Evolutionary conservation across 2,888 invertebrate genomes (phyloP).

Genomic region (Coelinius sp.): DNA sequence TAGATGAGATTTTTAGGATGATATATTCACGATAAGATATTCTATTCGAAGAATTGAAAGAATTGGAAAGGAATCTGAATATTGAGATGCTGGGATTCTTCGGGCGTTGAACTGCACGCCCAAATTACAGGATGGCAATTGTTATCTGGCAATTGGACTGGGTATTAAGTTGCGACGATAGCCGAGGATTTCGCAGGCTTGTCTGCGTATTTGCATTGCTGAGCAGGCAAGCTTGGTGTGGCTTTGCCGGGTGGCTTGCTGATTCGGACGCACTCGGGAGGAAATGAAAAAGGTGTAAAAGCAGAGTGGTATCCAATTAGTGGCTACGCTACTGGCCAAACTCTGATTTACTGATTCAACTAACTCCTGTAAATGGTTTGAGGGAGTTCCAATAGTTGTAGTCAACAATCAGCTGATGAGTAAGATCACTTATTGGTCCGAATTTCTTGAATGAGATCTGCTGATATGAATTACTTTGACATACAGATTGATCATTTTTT

Average conservation of each 20-base stretch:
- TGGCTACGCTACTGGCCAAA: slow-evolving; percentile 41
- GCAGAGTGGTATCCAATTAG: slow-evolving; percentile 61
- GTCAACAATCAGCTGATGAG: too few relatives aligned
- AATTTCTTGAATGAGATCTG: too few relatives aligned
- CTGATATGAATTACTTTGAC: too few relatives aligned
- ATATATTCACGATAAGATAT: not conserved
- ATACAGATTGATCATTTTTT: too few relatives aligned
- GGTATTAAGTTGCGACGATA: slow-evolving; percentile 29
- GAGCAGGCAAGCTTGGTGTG: slow-evolving; percentile 52
- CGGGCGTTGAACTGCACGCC: not conserved
- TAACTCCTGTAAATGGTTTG: not conserved
- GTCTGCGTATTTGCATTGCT: slow-evolving; percentile 51
- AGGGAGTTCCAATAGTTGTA: not conserved
- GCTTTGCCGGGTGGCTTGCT: slow-evolving; percentile 43
- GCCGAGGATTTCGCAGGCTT: slow-evolving; percentile 35
- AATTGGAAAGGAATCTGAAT: not conserved
- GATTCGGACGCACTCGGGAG: slow-evolving; percentile 42
- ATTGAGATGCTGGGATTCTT: not conserved
- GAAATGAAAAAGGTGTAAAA: slow-evolving; percentile 54
- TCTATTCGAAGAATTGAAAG: not conserved
- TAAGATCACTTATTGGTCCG: too few relatives aligned
- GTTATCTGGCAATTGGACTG: slow-evolving; percentile 20
- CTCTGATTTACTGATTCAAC: slow-evolving; percentile 37
- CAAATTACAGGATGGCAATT: not conserved
- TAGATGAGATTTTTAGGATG: not conserved